phyloP scores from a whole-genome alignment of 2,888 invertebrate genomes.

The Ophion obscuratus region DNA sequence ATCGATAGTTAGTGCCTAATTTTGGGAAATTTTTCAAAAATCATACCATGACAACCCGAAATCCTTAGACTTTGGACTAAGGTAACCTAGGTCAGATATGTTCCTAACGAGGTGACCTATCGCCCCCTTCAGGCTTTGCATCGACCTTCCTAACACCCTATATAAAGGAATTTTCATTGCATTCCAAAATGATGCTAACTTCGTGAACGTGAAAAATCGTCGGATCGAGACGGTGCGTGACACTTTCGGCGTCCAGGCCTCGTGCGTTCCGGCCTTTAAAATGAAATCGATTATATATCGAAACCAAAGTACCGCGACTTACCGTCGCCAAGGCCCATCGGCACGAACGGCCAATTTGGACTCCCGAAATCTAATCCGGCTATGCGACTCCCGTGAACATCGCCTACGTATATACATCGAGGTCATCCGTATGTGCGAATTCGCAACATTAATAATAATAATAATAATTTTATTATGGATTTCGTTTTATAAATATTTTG shows the following conservation, averaged over 20 bases:
- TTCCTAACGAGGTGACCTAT: no score
- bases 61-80: no score
- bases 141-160: no score
- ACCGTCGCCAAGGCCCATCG: slow-evolving; percentile 7
- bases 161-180: background rate
- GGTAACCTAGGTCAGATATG: no score
- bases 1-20: no score
- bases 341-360: slow-evolving; percentile 47
- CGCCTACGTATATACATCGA: slow-evolving; percentile 2
- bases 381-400: background rate
- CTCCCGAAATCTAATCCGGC: slow-evolving; percentile 37
- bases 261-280: slow-evolving; percentile 26
- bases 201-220: background rate
- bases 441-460: background rate
- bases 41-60: no score
- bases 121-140: no score
- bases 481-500: no score
- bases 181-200: background rate
- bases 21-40: no score
- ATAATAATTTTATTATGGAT: no score
- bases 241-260: slow-evolving; percentile 13
- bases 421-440: background rate
- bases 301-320: slow-evolving; percentile 39
- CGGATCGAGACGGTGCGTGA: background rate
- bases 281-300: slow-evolving; percentile 60